A percentile compares a stretch with the other conserved stretches of the same genome.
phyloP scores from a whole-genome alignment of 2,113 vertebrate genomes.

The Pelmatolapia mariae region DNA sequence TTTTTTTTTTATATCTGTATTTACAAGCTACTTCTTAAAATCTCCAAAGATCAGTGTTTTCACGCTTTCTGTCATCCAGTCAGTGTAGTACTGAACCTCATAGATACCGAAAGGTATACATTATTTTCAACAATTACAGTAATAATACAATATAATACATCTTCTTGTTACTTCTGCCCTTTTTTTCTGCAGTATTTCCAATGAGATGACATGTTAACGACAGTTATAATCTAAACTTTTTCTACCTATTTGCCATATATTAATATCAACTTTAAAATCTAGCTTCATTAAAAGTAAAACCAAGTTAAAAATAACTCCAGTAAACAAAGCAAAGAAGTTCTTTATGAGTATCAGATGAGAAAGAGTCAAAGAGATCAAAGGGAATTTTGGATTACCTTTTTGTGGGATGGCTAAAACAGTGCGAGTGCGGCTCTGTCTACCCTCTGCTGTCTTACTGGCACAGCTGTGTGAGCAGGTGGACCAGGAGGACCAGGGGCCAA shows the following conservation, averaged over 20 bases:
- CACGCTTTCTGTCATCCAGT: not conserved
- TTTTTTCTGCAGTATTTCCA: not conserved
- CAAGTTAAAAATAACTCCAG: not conserved
- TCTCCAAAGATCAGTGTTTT: not conserved
- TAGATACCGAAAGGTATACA: not conserved
- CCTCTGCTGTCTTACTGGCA: slow-evolving; percentile 80
- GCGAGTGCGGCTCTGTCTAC: slow-evolving; percentile 83
- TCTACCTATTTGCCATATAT: not conserved
- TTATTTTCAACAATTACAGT: not conserved
- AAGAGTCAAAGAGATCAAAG: not conserved
- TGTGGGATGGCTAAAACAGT: slow-evolving; percentile 83
- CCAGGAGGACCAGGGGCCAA: slow-evolving; percentile 86
- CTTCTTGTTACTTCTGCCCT: not conserved
- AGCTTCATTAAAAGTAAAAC: not conserved
- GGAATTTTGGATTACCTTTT: slow-evolving; percentile 70
- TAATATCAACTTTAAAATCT: not conserved
- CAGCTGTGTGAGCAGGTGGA: slow-evolving; percentile 89
- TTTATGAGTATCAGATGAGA: not conserved
- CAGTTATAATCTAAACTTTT: not conserved
- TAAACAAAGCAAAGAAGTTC: not conserved
- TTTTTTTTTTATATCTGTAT: not conserved
- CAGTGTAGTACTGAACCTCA: not conserved
- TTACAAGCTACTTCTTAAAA: not conserved
- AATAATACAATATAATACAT: not conserved
- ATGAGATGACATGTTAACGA: not conserved